Conservation (phyloP, 2,113 vertebrate genomes). For the Rissa tridactyla region DNA sequence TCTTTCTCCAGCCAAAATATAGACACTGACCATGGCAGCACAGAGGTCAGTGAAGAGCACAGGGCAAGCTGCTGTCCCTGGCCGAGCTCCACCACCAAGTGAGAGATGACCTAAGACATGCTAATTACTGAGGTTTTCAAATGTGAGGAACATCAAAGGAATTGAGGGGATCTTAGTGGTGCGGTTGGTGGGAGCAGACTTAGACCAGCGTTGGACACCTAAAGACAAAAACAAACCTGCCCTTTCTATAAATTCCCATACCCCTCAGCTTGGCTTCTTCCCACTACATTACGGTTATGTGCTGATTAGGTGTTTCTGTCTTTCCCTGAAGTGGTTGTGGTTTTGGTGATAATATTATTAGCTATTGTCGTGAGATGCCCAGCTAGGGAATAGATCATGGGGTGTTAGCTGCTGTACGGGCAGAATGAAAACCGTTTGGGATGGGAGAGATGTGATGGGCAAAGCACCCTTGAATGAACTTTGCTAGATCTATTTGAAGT, state of each 20-base stretch:
- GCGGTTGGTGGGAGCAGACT: neutral
- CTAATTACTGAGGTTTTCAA: neutral
- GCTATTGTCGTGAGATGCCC: neutral
- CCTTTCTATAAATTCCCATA: neutral
- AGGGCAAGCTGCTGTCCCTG: neutral
- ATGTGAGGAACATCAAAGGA: neutral
- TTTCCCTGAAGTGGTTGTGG: neutral
- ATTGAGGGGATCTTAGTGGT: neutral
- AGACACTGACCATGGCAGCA: neutral
- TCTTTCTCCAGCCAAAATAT: neutral
- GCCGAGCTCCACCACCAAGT: accelerated
- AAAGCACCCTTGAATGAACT: neutral
- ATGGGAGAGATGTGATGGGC: neutral
- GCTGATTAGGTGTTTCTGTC: neutral
- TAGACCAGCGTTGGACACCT: neutral
- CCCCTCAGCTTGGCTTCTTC: neutral
- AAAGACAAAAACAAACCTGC: neutral
- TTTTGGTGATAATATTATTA: neutral
- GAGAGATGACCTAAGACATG: neutral
- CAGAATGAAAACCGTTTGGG: neutral
- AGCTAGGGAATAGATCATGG: neutral
- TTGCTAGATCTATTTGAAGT: neutral
- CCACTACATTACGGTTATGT: neutral
- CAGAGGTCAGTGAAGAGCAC: neutral
- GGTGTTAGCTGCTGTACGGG: neutral